phyloP scores from a whole-genome alignment of 1,140 invertebrate genomes.

The Drosophila truncata region DNA sequence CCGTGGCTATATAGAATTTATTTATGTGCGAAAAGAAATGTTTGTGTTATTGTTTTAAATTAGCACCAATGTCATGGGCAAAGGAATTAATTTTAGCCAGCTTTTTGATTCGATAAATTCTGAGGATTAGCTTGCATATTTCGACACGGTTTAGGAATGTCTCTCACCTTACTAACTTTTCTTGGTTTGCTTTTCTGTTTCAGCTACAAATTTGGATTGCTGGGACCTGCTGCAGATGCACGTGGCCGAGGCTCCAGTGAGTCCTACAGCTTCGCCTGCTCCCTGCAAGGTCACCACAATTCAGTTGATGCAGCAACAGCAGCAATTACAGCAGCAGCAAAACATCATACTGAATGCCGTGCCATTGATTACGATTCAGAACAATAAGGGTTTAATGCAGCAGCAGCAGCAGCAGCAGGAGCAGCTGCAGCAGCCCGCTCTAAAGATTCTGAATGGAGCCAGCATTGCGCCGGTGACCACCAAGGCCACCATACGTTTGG shows the following conservation, averaged over 20 bases:
- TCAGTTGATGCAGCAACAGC: constrained; percentile 62
- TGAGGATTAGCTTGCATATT: constrained; percentile 32
- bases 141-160: constrained; percentile 2
- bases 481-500: constrained; percentile 67
- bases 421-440: constrained; percentile 60
- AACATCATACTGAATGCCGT: constrained; percentile 80
- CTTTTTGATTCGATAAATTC: constrained; percentile 26
- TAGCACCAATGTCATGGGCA: constrained; percentile 81
- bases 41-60: constrained; percentile 75
- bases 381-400: constrained; percentile 59
- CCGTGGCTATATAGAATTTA: constrained; percentile 16
- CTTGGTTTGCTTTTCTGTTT: constrained; percentile 15
- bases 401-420: constrained; percentile 57
- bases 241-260: constrained; percentile 56
- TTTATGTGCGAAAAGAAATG: constrained; percentile 45
- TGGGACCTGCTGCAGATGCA: constrained; percentile 83
- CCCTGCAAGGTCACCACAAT: constrained; percentile 60
- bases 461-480: constrained; percentile 53
- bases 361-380: constrained; percentile 84
- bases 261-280: constrained; percentile 65
- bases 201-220: constrained; percentile 81
- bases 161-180: neutral
- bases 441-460: constrained; percentile 66
- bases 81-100: constrained; percentile 61
- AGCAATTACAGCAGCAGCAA: constrained; percentile 68